Evolutionary conservation across 1,140 invertebrate species (phyloP).

Genomic region (Lerema accius): DNA sequence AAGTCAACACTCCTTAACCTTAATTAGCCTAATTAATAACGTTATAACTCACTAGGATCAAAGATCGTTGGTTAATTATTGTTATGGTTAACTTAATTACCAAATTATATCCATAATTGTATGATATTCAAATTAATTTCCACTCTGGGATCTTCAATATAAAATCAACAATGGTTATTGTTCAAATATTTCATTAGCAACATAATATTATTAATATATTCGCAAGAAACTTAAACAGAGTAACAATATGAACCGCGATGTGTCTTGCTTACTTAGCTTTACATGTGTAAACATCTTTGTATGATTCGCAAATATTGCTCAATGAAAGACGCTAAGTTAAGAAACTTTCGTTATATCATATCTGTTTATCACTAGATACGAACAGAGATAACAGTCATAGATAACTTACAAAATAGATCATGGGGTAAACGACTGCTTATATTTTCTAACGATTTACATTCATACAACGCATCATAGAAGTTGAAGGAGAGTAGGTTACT

Average conservation of each 20-base stretch:
- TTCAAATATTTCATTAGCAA: neutral
- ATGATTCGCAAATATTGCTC: conserved; percentile 46
- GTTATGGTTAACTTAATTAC: too few species aligned
- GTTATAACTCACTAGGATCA: too few species aligned
- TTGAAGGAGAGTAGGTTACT: too few species aligned
- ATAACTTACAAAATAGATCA: conserved; percentile 47
- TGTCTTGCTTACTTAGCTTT: conserved; percentile 21
- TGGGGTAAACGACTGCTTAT: conserved; percentile 31
- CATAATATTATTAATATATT: too few species aligned
- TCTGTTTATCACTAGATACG: conserved; percentile 37
- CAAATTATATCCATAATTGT: too few species aligned
- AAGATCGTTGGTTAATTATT: too few species aligned
- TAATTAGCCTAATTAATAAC: too few species aligned
- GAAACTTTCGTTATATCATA: conserved; percentile 38
- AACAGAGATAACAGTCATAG: conserved; percentile 42
- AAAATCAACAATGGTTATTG: neutral
- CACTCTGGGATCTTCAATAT: too few species aligned
- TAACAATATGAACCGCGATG: conserved; percentile 16
- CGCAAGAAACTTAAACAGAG: conserved; percentile 6
- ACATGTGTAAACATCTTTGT: conserved; percentile 25
- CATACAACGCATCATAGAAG: too few species aligned
- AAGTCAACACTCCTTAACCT: too few species aligned
- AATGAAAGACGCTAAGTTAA: conserved; percentile 40
- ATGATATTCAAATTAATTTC: too few species aligned
- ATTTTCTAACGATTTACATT: conserved; percentile 14